Conservation (phyloP, 2,888 invertebrate genomes). For the Panorpa germanica region DNA sequence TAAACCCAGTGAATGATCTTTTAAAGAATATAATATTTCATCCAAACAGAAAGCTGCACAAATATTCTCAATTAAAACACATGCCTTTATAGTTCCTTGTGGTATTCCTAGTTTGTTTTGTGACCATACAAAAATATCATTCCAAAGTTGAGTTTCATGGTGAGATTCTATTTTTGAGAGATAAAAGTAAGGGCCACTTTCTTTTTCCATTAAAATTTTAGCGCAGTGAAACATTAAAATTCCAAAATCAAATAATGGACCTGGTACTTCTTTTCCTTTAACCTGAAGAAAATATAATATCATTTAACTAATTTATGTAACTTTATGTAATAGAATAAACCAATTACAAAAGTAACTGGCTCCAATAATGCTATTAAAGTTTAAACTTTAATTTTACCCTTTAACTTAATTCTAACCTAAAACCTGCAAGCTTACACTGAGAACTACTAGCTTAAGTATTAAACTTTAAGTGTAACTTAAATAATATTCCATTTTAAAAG, state of each 20-base stretch:
- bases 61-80: conserved; percentile 52
- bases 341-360: too few species aligned
- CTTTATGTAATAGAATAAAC: too few species aligned
- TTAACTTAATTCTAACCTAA: too few species aligned
- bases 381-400: too few species aligned
- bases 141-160: conserved; percentile 46
- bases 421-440: too few species aligned
- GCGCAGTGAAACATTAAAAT: conserved; percentile 46
- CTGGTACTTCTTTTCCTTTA: conserved; percentile 37
- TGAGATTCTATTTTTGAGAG: conserved; percentile 49
- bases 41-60: conserved; percentile 47
- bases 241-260: conserved; percentile 49
- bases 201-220: conserved; percentile 27
- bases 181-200: conserved; percentile 48
- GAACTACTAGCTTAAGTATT: too few species aligned
- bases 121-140: conserved; percentile 45
- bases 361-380: too few species aligned
- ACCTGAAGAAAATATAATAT: conserved; percentile 22
- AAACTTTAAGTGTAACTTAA: too few species aligned
- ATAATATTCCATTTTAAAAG: too few species aligned
- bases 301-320: neutral
- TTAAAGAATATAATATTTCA: conserved; percentile 43
- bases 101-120: conserved; percentile 33
- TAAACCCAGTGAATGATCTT: conserved; percentile 44
- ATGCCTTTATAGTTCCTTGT: conserved; percentile 44